phyloP scores from a whole-genome alignment of 2,888 invertebrate genomes.

The Acleris cristana region DNA sequence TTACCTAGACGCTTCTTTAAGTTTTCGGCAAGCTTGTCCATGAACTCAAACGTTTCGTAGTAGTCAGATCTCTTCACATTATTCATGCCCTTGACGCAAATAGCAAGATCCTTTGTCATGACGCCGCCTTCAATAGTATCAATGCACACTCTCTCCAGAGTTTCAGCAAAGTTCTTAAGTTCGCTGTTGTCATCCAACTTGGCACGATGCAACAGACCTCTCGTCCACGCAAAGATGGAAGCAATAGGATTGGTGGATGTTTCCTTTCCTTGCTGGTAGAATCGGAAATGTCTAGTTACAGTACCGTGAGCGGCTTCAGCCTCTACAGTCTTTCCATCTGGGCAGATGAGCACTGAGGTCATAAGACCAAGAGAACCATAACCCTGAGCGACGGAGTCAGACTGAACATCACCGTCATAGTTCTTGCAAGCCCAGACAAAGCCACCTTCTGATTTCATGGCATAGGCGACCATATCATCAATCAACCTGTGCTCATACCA shows the following conservation, averaged over 20 bases:
- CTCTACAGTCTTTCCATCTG: slow-evolving; percentile 99
- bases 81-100: slow-evolving; percentile 97
- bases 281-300: slow-evolving; percentile 94
- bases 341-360: slow-evolving; percentile 98
- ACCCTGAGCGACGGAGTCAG: slow-evolving; percentile 98
- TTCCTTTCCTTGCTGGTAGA: slow-evolving; percentile 97
- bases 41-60: slow-evolving; percentile 98
- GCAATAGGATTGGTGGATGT: slow-evolving; percentile 99
- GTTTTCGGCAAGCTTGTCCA: slow-evolving; percentile 97
- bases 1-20: slow-evolving; percentile 85
- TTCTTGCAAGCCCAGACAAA: slow-evolving; percentile 99
- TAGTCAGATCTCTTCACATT: slow-evolving; percentile 92
- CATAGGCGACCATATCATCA: slow-evolving; percentile 99
- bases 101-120: slow-evolving; percentile 99
- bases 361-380: slow-evolving; percentile 98
- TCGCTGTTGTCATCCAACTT: slow-evolving; percentile 93
- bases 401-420: slow-evolving; percentile 99
- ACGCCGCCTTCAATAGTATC: slow-evolving; percentile 96
- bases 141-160: slow-evolving; percentile 95
- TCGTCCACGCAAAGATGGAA: slow-evolving; percentile 99
- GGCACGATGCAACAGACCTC: slow-evolving; percentile 96
- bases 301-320: slow-evolving; percentile 99
- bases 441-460: slow-evolving; percentile 98
- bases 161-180: slow-evolving; percentile 91
- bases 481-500: slow-evolving; percentile 99